Base-by-base conservation (phyloP, 2,797 vertebrate species). In the Nannoperca australis region DNA sequence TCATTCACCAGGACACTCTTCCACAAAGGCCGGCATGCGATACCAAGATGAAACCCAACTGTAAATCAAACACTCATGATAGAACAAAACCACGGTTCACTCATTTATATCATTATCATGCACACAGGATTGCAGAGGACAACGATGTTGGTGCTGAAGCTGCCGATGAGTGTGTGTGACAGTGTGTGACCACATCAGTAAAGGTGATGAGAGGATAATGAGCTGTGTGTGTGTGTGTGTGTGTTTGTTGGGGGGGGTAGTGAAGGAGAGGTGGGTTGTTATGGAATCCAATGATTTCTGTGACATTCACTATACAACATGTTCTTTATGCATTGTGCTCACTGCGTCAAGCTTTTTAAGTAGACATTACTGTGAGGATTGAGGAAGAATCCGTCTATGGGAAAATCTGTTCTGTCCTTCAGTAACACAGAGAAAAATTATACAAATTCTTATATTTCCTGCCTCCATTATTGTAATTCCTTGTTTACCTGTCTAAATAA, bases 201-300 rank as follows among this genome's bases (percentile, higher is more conserved):
- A 65, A 89, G 87, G 81, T 77, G 82, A 81, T 45, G 81, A 83
- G 71, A 76, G 78, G 76, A 87, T 90, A 88, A 91, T 74, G 78
- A 90, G 86, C 53, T 53, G 55, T 12, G 50, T 53, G 76, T 7
- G 34, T 9, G 36, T 27, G 24, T 27, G 38, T 10, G 38, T 10
- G 38, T 44, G 32, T 4, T 4, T 32, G 4, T 32, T 4, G 40
- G 18, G 7, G 10, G 4, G 45, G n/a, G 60, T 14, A 36, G 15
- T 38, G 27, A 56, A 24, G 24, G 30, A 34, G 27, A 20, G 44
- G 56, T 45, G 10, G 47, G 18, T n/a, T 49, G n/a, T 27, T 70
- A 47, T 38, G 8, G 66, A 61, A 70, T 22, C 32, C 32, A 45
- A 4, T 53, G 15, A 50, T 27, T 76, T 47, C 30, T 67, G 18